Evolutionary conservation across 2,888 invertebrate species (phyloP).

Genomic region (Rhingia campestris): DNA sequence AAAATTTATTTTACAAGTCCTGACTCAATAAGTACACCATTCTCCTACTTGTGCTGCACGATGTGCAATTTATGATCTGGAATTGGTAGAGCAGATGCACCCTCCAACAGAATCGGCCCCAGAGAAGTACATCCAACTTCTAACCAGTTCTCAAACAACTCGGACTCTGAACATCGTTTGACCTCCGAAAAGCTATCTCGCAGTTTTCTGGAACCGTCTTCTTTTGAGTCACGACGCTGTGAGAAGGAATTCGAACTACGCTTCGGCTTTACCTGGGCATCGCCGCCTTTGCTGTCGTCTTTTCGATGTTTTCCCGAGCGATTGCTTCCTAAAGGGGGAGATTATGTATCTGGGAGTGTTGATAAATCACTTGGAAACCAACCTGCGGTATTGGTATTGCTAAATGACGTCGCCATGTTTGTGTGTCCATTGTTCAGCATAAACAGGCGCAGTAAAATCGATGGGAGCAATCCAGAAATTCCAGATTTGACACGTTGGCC

Average conservation of each 20-base stretch:
- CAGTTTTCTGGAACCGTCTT: conserved; percentile 78
- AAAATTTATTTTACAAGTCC: neutral
- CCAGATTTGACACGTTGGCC: conserved; percentile 95
- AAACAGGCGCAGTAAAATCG: conserved; percentile 87
- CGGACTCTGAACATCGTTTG: conserved; percentile 79
- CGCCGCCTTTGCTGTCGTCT: conserved; percentile 79
- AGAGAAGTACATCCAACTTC: conserved; percentile 95
- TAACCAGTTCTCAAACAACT: conserved; percentile 90
- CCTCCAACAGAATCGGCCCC: conserved; percentile 95
- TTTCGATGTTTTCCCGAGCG: conserved; percentile 81
- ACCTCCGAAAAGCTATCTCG: conserved; percentile 80
- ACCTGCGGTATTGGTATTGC: conserved; percentile 87
- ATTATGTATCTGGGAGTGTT: neutral
- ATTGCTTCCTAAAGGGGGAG: conserved; percentile 78
- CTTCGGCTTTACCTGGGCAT: conserved; percentile 75
- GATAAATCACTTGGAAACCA: neutral
- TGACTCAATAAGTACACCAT: neutral
- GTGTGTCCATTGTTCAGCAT: conserved; percentile 84
- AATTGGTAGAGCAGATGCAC: conserved; percentile 91
- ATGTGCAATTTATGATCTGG: conserved; percentile 90
- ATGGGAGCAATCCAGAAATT: conserved; percentile 92
- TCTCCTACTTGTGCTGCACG: conserved; percentile 89
- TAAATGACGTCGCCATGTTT: conserved; percentile 83
- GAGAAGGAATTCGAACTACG: conserved; percentile 81
- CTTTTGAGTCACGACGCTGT: conserved; percentile 81